Evolutionary conservation across 2,888 invertebrate genomes (phyloP).

Genomic region (Gisinianus flammeolus): DNA sequence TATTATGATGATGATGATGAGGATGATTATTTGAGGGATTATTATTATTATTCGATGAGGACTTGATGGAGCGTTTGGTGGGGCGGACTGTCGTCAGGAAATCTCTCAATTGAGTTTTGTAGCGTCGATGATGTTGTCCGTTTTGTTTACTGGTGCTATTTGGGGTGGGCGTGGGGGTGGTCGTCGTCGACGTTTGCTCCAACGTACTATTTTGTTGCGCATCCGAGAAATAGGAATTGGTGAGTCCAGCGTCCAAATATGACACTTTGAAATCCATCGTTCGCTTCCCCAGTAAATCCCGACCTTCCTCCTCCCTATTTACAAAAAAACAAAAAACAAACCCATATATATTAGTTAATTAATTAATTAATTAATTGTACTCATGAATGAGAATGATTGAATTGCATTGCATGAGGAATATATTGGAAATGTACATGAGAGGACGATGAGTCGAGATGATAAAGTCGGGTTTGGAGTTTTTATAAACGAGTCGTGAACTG

Average conservation of each 20-base stretch:
- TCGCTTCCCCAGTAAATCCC: slow-evolving; percentile 93
- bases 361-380: no score
- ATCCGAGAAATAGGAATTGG: slow-evolving; percentile 78
- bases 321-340: slow-evolving; percentile 38
- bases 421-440: slow-evolving; percentile 78
- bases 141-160: slow-evolving; percentile 62
- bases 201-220: slow-evolving; percentile 15
- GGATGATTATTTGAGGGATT: slow-evolving; percentile 42
- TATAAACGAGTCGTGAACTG: slow-evolving; percentile 94
- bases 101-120: slow-evolving; percentile 91
- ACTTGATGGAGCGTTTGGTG: slow-evolving; percentile 69
- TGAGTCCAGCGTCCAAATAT: slow-evolving; percentile 91
- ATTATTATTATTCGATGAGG: slow-evolving; percentile 33
- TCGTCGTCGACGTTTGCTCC: slow-evolving; percentile 64
- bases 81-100: slow-evolving; percentile 90
- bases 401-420: neutral
- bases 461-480: slow-evolving; percentile 99
- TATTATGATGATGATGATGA: slow-evolving; percentile 51
- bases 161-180: slow-evolving; percentile 53
- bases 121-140: slow-evolving; percentile 72
- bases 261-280: slow-evolving; percentile 99
- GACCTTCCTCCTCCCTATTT: slow-evolving; percentile 95
- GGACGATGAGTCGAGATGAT: slow-evolving; percentile 98
- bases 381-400: no score
- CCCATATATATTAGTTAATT: no score